Evolutionary conservation across 2,888 invertebrate species (phyloP).

Genomic region (Sinohyriopsis cumingii): DNA sequence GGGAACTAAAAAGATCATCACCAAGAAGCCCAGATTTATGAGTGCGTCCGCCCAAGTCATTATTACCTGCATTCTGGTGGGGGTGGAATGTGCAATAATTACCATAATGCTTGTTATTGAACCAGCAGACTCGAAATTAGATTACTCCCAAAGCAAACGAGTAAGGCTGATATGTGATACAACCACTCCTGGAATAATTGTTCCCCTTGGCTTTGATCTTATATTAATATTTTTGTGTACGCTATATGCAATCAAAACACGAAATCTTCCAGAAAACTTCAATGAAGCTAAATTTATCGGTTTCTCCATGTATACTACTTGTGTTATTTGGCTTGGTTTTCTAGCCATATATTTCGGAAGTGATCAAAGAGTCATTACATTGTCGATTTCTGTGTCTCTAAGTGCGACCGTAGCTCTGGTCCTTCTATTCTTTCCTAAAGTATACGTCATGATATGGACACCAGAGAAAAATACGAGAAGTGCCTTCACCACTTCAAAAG

Average conservation of each 20-base stretch:
- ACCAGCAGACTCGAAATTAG: conserved; percentile 76
- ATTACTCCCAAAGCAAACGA: conserved; percentile 70
- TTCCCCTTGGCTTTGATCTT: conserved; percentile 86
- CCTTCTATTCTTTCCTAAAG: conserved; percentile 83
- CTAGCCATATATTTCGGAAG: conserved; percentile 97
- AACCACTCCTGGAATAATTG: conserved; percentile 77
- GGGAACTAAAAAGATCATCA: conserved; percentile 94
- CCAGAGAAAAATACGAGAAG: conserved; percentile 85
- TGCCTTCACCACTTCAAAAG: conserved; percentile 83
- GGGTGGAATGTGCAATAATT: conserved; percentile 86
- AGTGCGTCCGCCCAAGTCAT: conserved; percentile 74
- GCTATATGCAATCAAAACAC: conserved; percentile 83
- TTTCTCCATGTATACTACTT: conserved; percentile 98
- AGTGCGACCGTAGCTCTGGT: conserved; percentile 83
- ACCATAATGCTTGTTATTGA: conserved; percentile 78
- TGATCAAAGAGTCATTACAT: conserved; percentile 75
- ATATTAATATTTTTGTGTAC: conserved; percentile 87
- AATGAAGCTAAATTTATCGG: conserved; percentile 85
- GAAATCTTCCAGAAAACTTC: conserved; percentile 98
- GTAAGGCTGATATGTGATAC: conserved; percentile 80
- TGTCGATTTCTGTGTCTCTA: conserved; percentile 83
- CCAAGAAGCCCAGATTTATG: conserved; percentile 91
- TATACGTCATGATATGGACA: conserved; percentile 83
- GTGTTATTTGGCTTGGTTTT: conserved; percentile 98
- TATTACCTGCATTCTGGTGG: conserved; percentile 89